Evolutionary conservation across 2,113 vertebrate species (phyloP).

Genomic region (Tyto alba): DNA sequence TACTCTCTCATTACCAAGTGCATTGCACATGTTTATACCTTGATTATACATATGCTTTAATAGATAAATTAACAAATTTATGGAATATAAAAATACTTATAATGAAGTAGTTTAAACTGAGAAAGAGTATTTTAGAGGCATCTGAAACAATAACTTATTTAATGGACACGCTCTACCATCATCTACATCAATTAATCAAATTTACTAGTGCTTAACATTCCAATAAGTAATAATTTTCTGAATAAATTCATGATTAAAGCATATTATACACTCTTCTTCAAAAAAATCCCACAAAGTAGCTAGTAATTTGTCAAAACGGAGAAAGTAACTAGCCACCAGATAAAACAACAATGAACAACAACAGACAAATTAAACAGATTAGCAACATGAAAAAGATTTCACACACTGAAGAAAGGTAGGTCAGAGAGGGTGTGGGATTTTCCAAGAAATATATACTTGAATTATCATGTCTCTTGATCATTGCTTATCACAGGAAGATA

Average conservation of each 20-base stretch:
- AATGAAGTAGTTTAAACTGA: background rate
- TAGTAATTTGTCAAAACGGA: background rate
- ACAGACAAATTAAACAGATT: background rate
- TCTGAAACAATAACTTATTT: background rate
- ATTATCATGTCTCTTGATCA: background rate
- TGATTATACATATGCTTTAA: too few species aligned
- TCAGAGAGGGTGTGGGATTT: background rate
- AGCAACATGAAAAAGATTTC: background rate
- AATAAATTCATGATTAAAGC: background rate
- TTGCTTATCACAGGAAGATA: background rate
- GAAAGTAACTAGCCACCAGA: background rate
- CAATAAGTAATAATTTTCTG: background rate
- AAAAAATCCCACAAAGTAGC: background rate
- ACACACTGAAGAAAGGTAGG: background rate
- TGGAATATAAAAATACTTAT: background rate
- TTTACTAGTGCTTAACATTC: background rate
- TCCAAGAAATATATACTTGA: background rate
- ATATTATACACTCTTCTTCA: background rate
- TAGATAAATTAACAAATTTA: background rate
- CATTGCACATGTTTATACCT: background rate
- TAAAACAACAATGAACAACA: background rate
- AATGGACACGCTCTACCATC: background rate
- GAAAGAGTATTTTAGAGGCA: background rate
- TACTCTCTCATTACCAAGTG: background rate
- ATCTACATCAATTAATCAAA: background rate